These are phyloP conservation scores for Orius laevigatus DNA, from an alignment of 1,140 invertebrate genomes.

Conservation along the genomic window DNA sequence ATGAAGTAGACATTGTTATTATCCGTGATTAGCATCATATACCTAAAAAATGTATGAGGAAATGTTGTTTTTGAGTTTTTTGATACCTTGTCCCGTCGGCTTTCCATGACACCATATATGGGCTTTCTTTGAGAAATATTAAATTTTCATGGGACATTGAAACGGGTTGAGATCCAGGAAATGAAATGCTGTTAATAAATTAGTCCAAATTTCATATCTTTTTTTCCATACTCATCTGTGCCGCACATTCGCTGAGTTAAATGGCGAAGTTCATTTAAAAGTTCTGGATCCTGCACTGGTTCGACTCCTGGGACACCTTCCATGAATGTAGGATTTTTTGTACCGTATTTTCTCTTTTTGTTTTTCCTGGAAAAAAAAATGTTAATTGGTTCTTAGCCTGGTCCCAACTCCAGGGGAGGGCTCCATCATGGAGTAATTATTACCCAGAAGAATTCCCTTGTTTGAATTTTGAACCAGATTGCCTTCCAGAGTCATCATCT, in stretches of 20 bases:
- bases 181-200: slow-evolving; percentile 43
- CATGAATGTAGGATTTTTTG: slow-evolving; percentile 59
- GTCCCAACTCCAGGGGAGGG: too few species aligned
- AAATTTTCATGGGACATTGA: slow-evolving; percentile 86
- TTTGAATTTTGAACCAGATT: too few species aligned
- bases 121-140: slow-evolving; percentile 51
- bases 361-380: too few species aligned
- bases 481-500: too few species aligned
- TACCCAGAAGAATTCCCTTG: too few species aligned
- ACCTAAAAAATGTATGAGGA: slow-evolving; percentile 37
- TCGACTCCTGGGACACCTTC: slow-evolving; percentile 58
- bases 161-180: slow-evolving; percentile 93
- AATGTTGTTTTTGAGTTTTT: slow-evolving; percentile 19
- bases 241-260: slow-evolving; percentile 66
- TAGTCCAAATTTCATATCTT: not conserved
- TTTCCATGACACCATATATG: slow-evolving; percentile 96
- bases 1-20: slow-evolving; percentile 78
- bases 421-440: too few species aligned
- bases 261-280: slow-evolving; percentile 49
- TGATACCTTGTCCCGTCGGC: slow-evolving; percentile 83
- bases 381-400: too few species aligned
- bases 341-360: slow-evolving; percentile 25
- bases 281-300: slow-evolving; percentile 39
- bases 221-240: slow-evolving; percentile 40
- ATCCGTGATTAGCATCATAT: slow-evolving; percentile 90